Evolutionary conservation across 2,888 invertebrate species (phyloP).

Genomic region (Zonitis immaculata): DNA sequence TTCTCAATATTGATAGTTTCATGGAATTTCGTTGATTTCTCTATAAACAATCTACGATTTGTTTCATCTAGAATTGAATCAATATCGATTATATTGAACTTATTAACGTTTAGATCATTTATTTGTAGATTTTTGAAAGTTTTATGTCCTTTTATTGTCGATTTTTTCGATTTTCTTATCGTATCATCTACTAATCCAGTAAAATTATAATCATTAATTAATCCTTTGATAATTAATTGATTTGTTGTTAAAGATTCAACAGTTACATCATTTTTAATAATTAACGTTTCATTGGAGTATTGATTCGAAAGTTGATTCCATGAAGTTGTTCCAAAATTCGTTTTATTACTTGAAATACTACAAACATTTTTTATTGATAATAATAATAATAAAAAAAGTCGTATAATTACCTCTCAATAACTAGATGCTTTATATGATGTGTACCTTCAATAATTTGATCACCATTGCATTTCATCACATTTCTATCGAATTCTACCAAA

Average conservation of each 20-base stretch:
- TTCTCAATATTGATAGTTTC: constrained; percentile 40
- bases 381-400: too few species aligned
- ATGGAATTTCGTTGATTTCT: constrained; percentile 20
- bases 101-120: constrained; percentile 30
- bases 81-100: constrained; percentile 18
- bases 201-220: constrained; percentile 36
- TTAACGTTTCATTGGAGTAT: constrained; percentile 26
- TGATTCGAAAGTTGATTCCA: constrained; percentile 32
- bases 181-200: constrained; percentile 37
- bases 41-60: constrained; percentile 20
- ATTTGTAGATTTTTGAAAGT: constrained; percentile 34
- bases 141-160: constrained; percentile 30
- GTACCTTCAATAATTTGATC: constrained; percentile 50
- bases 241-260: constrained; percentile 24
- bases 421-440: constrained; percentile 43
- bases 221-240: constrained; percentile 25
- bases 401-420: constrained; percentile 27
- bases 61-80: constrained; percentile 19
- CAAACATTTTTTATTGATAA: constrained; percentile 5
- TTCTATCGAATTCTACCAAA: constrained; percentile 44
- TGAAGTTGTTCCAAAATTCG: constrained; percentile 25
- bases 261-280: constrained; percentile 21
- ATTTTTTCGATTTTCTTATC: constrained; percentile 25
- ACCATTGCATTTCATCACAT: constrained; percentile 44
- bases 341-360: constrained; percentile 26